A percentile compares a stretch with the other conserved stretches of the same genome.
phyloP scores from a whole-genome alignment of 2,113 vertebrate genomes.

The Nothoprocta perdicaria region DNA sequence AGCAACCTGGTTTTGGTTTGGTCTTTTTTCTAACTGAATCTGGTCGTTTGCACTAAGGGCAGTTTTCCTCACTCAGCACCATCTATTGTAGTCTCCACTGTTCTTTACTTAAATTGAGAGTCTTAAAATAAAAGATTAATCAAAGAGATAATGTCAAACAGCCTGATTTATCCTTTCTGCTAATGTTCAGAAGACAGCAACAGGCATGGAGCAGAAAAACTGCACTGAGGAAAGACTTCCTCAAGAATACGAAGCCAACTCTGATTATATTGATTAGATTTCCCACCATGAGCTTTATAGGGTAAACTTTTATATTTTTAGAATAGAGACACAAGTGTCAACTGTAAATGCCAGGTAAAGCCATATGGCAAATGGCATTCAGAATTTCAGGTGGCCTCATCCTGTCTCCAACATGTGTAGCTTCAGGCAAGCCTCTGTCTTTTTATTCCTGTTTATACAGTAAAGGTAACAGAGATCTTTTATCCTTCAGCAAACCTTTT shows the following conservation, averaged over 20 bases:
- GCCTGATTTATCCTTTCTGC: slow-evolving; percentile 39
- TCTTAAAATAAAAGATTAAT: slow-evolving; percentile 56
- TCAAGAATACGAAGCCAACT: neutral
- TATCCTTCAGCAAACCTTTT: neutral
- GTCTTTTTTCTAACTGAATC: neutral
- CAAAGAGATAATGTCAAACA: slow-evolving; percentile 73
- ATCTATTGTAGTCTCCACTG: neutral
- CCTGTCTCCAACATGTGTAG: neutral
- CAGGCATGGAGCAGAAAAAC: neutral
- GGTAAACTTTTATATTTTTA: neutral
- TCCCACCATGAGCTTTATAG: neutral
- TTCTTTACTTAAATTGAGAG: neutral
- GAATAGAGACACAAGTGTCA: neutral
- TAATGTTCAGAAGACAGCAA: slow-evolving; percentile 23
- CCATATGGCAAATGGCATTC: neutral
- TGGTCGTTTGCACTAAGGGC: neutral
- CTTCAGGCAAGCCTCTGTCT: neutral
- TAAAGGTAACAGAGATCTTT: neutral
- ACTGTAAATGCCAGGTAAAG: slow-evolving; percentile 29
- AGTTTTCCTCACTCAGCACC: neutral
- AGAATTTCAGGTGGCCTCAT: neutral
- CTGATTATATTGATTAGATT: neutral
- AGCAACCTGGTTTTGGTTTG: neutral
- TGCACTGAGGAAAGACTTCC: neutral
- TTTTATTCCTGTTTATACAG: neutral